A percentile compares a stretch with the other conserved stretches of the same genome.
These are phyloP conservation scores for Leptinotarsa undecemlineata DNA, from an alignment of 1,140 invertebrate species.

Conservation along the genomic window DNA sequence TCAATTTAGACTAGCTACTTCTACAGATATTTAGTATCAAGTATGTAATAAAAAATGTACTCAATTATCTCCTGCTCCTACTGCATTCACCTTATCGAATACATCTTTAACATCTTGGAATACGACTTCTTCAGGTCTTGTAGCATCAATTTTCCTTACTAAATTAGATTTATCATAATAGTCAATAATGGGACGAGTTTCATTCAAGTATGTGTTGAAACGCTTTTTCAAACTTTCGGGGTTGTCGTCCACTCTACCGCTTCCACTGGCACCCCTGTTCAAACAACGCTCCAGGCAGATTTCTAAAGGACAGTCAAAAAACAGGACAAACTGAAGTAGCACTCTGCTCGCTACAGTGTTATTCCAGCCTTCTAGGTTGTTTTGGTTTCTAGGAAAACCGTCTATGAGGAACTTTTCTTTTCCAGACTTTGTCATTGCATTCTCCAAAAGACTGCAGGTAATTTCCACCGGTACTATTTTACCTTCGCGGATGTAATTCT, in stretches of 20 bases:
- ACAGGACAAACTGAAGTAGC: slow-evolving; percentile 86
- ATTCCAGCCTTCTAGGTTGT: slow-evolving; percentile 97
- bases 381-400: slow-evolving; percentile 96
- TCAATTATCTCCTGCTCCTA: not conserved
- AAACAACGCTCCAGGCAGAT: slow-evolving; percentile 85
- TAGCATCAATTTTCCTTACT: slow-evolving; percentile 80
- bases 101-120: slow-evolving; percentile 47
- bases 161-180: slow-evolving; percentile 75
- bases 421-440: slow-evolving; percentile 76
- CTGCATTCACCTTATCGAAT: slow-evolving; percentile 25
- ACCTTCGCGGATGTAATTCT: slow-evolving; percentile 89
- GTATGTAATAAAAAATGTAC: not conserved
- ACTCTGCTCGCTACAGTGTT: slow-evolving; percentile 83
- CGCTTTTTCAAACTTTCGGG: slow-evolving; percentile 87
- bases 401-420: slow-evolving; percentile 92
- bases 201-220: slow-evolving; percentile 85
- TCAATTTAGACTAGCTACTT: not conserved
- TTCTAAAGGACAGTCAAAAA: slow-evolving; percentile 89
- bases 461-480: slow-evolving; percentile 98
- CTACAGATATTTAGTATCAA: too few relatives aligned
- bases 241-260: slow-evolving; percentile 95
- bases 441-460: slow-evolving; percentile 90
- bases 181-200: slow-evolving; percentile 93
- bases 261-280: slow-evolving; percentile 81
- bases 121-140: slow-evolving; percentile 70